Base-by-base conservation (phyloP, 2,113 vertebrate genomes). In the Crotophaga sulcirostris region DNA sequence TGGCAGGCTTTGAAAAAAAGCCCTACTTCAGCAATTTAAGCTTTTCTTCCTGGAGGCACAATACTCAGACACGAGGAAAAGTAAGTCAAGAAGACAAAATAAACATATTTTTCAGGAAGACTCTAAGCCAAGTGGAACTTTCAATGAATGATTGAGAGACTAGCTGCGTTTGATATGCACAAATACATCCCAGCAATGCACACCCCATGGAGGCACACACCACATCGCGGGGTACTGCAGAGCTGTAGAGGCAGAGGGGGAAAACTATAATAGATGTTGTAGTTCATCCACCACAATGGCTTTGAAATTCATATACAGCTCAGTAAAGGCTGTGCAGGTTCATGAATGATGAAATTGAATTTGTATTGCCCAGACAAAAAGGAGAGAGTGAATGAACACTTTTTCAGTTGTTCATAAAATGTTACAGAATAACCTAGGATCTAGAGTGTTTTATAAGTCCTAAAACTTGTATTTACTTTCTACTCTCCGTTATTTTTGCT, bases 11-110 rank as follows among this genome's bases (percentile, higher is more conserved):
- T 94, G 84, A 75, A 97, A 95, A 94, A 98, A 97, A 94, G 56
- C 87, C 88, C 88, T 89, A 70, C 87, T 98, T 96, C 84, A 96
- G 95, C 96, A 96, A 97, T 93, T 91, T 92, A 97, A 96, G 94
- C 95, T 97, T 98, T 98, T 97, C 97, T 98, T 98, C 97, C 97
- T 98, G 96, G 94, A 98, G 97, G 97, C 98, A 98, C 98, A 98
- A 98, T 98, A 96, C 88, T 95, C 97, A 98, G 98, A 98, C 97
- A 97, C 59, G 79, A 98, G 97, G 97, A 97, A 97, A 97, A 97
- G 97, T 97, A 97, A 98, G 96, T 97, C 90, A 96, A 97, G 97
- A 97, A 98, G 98, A 98, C 97, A 98, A 98, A 98, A 98, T 98
- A 98, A 98, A 98, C 97, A 98, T 63, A 34, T 80, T 97, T 97